phyloP scores from a whole-genome alignment of 1,140 invertebrate species.

The Drosophila novamexicana region DNA sequence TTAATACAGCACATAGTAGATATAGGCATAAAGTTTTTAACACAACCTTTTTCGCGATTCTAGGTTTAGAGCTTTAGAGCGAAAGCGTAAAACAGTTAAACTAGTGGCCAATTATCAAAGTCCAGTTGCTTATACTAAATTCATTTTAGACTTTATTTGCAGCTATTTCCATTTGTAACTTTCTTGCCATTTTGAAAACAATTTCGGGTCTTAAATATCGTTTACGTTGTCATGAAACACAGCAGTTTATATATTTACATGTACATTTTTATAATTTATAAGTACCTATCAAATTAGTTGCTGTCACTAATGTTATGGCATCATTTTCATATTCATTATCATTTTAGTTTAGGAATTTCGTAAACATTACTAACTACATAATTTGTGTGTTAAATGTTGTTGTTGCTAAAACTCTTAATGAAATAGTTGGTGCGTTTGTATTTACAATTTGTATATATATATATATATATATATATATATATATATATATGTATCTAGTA shows the following conservation, averaged over 20 bases:
- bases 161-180: background rate
- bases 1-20: conserved; percentile 40
- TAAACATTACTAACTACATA: conserved; percentile 74
- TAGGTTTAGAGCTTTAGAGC: conserved; percentile 42
- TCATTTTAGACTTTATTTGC: conserved; percentile 40
- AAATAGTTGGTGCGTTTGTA: conserved; percentile 79
- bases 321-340: conserved; percentile 32
- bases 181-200: conserved; percentile 36
- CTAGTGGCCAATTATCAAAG: conserved; percentile 21
- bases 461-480: conserved; percentile 31
- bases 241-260: conserved; percentile 76
- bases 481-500: conserved; percentile 49
- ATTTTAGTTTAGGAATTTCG: conserved; percentile 57
- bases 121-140: conserved; percentile 53
- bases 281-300: conserved; percentile 43
- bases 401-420: conserved; percentile 78
- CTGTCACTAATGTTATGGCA: conserved; percentile 40
- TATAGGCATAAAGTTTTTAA: conserved; percentile 73
- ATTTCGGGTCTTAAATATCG: conserved; percentile 48
- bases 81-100: conserved; percentile 56
- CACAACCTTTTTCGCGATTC: conserved; percentile 64
- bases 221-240: conserved; percentile 84
- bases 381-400: conserved; percentile 49
- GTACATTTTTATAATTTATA: conserved; percentile 33
- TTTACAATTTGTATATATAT: conserved; percentile 65